Evolutionary conservation across 1,140 invertebrate species (phyloP).

Genomic region (Zaprionus inermis): DNA sequence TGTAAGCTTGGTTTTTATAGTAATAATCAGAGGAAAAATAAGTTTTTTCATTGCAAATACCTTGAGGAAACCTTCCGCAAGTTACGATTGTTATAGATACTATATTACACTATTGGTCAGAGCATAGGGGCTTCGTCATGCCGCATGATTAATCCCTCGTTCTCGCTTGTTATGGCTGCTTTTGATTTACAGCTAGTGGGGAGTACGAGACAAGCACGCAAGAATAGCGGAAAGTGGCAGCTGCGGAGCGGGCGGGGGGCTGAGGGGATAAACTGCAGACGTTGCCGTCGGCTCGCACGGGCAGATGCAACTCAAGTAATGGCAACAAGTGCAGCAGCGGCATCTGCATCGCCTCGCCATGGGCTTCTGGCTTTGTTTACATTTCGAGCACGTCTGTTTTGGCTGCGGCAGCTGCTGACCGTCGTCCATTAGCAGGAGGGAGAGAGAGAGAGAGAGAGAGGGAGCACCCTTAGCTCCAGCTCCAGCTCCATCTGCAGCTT

Average conservation of each 20-base stretch:
- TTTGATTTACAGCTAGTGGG: constrained; percentile 63
- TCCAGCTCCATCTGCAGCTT: background rate
- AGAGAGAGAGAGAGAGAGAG: background rate
- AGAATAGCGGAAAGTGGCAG: constrained; percentile 29
- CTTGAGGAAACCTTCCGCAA: background rate
- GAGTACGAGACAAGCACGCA: constrained; percentile 57
- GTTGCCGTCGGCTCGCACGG: constrained; percentile 20
- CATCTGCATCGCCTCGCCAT: constrained; percentile 17
- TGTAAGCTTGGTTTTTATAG: background rate
- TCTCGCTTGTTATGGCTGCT: constrained; percentile 22
- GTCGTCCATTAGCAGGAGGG: constrained; percentile 57
- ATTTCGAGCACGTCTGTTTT: constrained; percentile 79
- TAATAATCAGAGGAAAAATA: background rate
- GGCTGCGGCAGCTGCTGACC: constrained; percentile 67
- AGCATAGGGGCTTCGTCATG: constrained; percentile 2
- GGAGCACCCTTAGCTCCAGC: background rate
- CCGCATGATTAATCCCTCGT: background rate
- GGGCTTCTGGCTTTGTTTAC: constrained; percentile 65
- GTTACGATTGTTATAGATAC: background rate
- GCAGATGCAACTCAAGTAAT: constrained; percentile 46
- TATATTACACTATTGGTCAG: background rate
- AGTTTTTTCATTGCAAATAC: background rate
- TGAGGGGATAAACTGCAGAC: constrained; percentile 38
- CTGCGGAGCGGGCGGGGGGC: constrained; percentile 17
- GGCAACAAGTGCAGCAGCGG: constrained; percentile 49